phyloP scores from a whole-genome alignment of 2,888 invertebrate species.

The Aporophyla nigra region DNA sequence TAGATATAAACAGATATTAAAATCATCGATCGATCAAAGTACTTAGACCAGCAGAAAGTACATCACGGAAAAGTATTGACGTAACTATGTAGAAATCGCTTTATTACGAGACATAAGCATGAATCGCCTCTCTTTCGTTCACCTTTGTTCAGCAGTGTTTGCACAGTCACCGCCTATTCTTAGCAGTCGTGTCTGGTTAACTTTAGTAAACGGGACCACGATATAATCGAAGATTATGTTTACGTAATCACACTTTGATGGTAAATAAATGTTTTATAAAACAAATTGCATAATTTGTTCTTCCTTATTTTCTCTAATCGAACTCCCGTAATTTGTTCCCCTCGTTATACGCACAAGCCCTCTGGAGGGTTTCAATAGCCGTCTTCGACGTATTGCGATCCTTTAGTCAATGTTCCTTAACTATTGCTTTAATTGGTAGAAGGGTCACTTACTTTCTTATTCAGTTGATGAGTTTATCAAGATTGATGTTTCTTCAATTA shows the following conservation, averaged over 20 bases:
- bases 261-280: conserved; percentile 19
- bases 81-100: conserved; percentile 68
- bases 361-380: conserved; percentile 10
- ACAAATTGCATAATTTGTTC: conserved; percentile 19
- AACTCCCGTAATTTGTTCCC: conserved; percentile 32
- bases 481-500: conserved; percentile 61
- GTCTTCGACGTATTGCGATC: conserved; percentile 8
- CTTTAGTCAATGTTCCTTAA: conserved; percentile 18
- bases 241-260: conserved; percentile 52
- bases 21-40: conserved; percentile 24
- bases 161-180: conserved; percentile 71
- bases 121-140: conserved; percentile 66
- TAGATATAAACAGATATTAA: conserved; percentile 18
- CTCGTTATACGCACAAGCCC: conserved; percentile 26
- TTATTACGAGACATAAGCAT: conserved; percentile 65
- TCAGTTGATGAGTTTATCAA: conserved; percentile 58
- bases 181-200: conserved; percentile 62
- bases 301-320: conserved; percentile 34
- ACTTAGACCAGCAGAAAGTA: conserved; percentile 34
- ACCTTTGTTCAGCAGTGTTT: conserved; percentile 70
- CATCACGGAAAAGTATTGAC: conserved; percentile 59
- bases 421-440: conserved; percentile 42
- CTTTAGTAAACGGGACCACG: conserved; percentile 66
- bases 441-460: conserved; percentile 25
- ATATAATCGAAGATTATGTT: conserved; percentile 57